Evolutionary conservation across 2,797 vertebrate species (phyloP).

Genomic region (Pseudomugil tenellus): DNA sequence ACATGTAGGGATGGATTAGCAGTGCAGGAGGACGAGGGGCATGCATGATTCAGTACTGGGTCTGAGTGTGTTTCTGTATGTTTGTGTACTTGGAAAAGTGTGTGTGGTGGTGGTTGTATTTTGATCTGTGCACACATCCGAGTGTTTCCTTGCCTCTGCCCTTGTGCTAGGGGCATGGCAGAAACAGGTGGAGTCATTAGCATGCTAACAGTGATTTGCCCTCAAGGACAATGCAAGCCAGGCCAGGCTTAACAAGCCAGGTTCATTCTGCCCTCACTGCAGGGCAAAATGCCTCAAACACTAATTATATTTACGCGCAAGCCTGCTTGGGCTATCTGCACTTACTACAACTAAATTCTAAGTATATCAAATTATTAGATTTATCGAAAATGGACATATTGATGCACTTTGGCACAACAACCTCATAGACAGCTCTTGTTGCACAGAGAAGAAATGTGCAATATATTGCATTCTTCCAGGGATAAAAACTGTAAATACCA

Average conservation of each 20-base stretch:
- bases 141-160: conserved; percentile 66
- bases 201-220: conserved; percentile 78
- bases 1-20: conserved; percentile 77
- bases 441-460: conserved; percentile 23
- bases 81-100: conserved; percentile 10
- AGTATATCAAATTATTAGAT: conserved; percentile 23
- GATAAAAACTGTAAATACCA: conserved; percentile 21
- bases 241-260: conserved; percentile 72
- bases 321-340: conserved; percentile 21
- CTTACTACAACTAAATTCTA: conserved; percentile 21
- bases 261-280: conserved; percentile 64
- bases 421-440: conserved; percentile 12
- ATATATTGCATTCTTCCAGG: conserved; percentile 23
- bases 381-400: conserved; percentile 23
- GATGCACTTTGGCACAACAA: conserved; percentile 25
- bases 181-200: conserved; percentile 80
- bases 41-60: conserved; percentile 72
- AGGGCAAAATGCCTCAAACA: conserved; percentile 55
- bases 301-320: conserved; percentile 60
- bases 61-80: conserved; percentile 39
- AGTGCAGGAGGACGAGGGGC: conserved; percentile 73
- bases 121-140: conserved; percentile 39
- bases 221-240: conserved; percentile 77
- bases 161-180: conserved; percentile 70
- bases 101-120: conserved; percentile 35